A percentile compares a stretch with the other conserved stretches of the same genome.
These are phyloP conservation scores for Hedya salicella DNA, from an alignment of 2,888 invertebrate species.

Conservation along the genomic window DNA sequence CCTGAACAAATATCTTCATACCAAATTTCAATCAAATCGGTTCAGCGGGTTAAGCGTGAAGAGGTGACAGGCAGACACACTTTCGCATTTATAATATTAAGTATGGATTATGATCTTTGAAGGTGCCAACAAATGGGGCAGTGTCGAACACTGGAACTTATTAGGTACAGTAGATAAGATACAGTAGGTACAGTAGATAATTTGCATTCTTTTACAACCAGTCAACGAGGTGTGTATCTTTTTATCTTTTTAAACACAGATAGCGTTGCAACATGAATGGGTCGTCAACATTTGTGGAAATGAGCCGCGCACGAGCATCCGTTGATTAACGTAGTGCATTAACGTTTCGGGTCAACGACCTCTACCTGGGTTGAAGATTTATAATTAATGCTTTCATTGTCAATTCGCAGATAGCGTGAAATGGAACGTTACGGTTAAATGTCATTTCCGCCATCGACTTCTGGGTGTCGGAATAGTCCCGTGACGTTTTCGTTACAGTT, in stretches of 20 bases:
- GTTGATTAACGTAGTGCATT: conserved; percentile 16
- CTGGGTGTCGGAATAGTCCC: not conserved
- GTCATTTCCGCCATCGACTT: conserved; percentile 8
- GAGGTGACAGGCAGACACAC: too few species aligned
- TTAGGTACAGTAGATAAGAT: too few species aligned
- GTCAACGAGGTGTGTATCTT: not conserved
- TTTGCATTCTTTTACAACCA: too few species aligned
- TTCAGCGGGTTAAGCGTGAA: too few species aligned
- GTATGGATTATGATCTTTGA: too few species aligned
- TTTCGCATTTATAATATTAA: too few species aligned
- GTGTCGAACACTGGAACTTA: too few species aligned
- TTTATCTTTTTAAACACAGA: not conserved
- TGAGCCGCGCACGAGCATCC: conserved; percentile 32
- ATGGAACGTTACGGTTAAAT: conserved; percentile 12
- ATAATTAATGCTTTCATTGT: conserved; percentile 22
- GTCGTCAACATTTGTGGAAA: conserved; percentile 11
- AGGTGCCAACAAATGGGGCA: too few species aligned
- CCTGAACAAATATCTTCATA: too few species aligned
- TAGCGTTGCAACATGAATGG: not conserved
- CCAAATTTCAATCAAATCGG: too few species aligned
- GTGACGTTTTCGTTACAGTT: not conserved
- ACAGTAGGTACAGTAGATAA: too few species aligned
- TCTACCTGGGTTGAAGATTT: conserved; percentile 24
- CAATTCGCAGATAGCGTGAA: conserved; percentile 34
- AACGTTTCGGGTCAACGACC: conserved; percentile 35